Conservation (phyloP, 2,888 invertebrate species). For the Melanostoma mellinum region DNA sequence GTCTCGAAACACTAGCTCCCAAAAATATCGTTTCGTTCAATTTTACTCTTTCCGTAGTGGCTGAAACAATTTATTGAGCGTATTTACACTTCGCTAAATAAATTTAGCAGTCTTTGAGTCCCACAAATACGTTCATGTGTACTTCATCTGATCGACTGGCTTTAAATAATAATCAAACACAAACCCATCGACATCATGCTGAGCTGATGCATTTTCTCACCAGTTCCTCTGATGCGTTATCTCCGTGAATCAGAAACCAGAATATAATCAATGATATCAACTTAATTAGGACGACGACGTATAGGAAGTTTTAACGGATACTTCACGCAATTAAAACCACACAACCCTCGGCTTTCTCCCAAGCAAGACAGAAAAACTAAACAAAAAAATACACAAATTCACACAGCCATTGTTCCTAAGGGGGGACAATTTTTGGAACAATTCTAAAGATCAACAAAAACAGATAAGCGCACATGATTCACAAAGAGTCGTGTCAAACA, state of each 20-base stretch:
- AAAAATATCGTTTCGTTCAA: no score
- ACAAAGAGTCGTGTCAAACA: constrained; percentile 67
- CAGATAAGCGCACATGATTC: constrained; percentile 61
- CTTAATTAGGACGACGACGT: constrained; percentile 65
- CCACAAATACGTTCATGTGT: not conserved
- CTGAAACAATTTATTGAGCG: no score
- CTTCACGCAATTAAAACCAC: constrained; percentile 70
- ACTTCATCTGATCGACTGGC: not conserved
- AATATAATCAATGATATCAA: constrained; percentile 67
- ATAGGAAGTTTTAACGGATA: constrained; percentile 66
- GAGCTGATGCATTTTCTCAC: constrained; percentile 39
- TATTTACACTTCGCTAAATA: no score
- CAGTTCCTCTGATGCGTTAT: constrained; percentile 50
- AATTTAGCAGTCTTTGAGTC: no score
- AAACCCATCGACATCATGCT: not conserved
- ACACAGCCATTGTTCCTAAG: constrained; percentile 51
- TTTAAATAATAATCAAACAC: not conserved
- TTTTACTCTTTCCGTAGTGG: no score
- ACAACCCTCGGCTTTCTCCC: constrained; percentile 54
- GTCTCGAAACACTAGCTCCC: no score
- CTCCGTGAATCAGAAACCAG: constrained; percentile 57
- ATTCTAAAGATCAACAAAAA: constrained; percentile 62
- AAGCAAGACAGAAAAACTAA: constrained; percentile 19
- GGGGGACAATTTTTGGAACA: constrained; percentile 53
- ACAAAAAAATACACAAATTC: constrained; percentile 34